Evolutionary conservation across 2,113 vertebrate genomes (phyloP).

Genomic region (Sterna hirundo): DNA sequence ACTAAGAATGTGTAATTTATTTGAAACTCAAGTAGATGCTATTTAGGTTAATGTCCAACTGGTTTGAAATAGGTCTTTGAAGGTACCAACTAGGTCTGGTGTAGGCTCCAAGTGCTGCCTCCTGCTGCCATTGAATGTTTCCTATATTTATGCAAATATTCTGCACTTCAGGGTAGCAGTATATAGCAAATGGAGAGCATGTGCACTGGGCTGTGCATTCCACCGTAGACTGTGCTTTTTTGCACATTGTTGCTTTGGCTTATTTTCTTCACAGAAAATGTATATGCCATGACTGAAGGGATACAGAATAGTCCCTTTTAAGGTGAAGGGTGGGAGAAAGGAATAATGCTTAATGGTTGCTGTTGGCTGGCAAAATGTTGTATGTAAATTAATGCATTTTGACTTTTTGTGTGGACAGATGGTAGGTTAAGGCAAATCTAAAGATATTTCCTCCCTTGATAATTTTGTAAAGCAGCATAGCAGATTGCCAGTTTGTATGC

Average conservation of each 20-base stretch:
- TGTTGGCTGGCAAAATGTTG: neutral
- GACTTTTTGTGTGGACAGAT: neutral
- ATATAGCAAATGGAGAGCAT: neutral
- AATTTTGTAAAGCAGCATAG: neutral
- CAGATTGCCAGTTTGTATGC: neutral
- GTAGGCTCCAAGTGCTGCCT: neutral
- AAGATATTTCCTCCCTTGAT: neutral
- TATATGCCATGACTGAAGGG: neutral
- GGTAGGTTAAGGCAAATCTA: neutral
- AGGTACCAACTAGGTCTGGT: neutral
- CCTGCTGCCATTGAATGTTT: neutral
- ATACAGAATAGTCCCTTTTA: neutral
- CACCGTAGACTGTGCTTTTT: neutral
- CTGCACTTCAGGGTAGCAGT: neutral
- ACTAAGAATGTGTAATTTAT: neutral
- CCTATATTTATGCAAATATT: neutral
- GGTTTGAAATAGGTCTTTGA: neutral
- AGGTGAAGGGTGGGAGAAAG: neutral
- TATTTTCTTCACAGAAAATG: neutral
- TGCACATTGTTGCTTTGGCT: neutral
- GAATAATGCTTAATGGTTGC: neutral
- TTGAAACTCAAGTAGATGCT: neutral
- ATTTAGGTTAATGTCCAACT: neutral
- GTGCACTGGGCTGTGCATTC: neutral
- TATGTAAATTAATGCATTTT: neutral